Evolutionary conservation across 2,113 vertebrate species (phyloP).

Genomic region (Oncorhynchus keta): DNA sequence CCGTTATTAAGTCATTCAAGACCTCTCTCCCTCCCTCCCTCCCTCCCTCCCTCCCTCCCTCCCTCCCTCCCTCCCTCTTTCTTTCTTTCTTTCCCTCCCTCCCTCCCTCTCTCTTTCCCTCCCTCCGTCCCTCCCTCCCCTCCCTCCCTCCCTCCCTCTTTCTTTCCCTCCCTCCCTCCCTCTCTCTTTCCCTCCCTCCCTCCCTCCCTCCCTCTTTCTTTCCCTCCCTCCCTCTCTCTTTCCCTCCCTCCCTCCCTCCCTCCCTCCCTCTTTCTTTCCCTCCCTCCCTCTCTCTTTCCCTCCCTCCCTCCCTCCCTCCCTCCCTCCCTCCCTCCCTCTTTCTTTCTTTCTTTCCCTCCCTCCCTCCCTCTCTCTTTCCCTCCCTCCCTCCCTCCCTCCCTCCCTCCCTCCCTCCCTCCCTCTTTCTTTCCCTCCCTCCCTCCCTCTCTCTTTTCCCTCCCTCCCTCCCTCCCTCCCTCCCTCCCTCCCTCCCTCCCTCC

Average conservation of each 20-base stretch:
- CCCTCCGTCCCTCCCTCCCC: background rate
- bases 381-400: slow-evolving; percentile 31
- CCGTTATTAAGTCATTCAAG: slow-evolving; percentile 56
- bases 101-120: background rate
- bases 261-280: background rate
- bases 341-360: background rate
- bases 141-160: background rate
- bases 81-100: background rate
- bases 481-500: background rate
- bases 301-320: too few species aligned
- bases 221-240: slow-evolving; percentile 6
- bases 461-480: too few species aligned
- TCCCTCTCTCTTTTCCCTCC: too few species aligned
- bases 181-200: slow-evolving; percentile 10
- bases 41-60: too few species aligned
- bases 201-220: slow-evolving; percentile 1
- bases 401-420: background rate
- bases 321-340: too few species aligned
- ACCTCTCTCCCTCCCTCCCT: slow-evolving; percentile 14
- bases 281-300: too few species aligned
- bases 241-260: background rate
- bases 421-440: too few species aligned
- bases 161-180: background rate
- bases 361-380: background rate
- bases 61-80: too few species aligned